Base-by-base conservation (phyloP, 2,797 vertebrate genomes). In the Lepus oiostolus region DNA sequence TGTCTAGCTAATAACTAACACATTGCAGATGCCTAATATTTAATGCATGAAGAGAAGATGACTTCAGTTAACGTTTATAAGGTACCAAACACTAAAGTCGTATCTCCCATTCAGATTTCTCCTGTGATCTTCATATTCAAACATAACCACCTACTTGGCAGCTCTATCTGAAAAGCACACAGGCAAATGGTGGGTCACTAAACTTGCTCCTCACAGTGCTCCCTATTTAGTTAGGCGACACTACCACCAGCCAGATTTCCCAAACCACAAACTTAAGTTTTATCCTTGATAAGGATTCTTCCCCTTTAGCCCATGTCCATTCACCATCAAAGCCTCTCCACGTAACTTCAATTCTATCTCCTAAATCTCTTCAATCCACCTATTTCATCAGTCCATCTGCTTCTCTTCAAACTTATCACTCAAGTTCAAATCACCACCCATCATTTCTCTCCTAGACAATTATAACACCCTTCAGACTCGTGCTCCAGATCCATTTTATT, bases 11-110 rank as follows among this genome's bases (percentile, higher is more conserved):
- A 70, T 70, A 86, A 30, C 14, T 42, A 85, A 95, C 28, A 85
- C 10, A 93, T 0, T 71, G 24, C 28, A 91, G 28, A 54, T 86
- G 7, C 3, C 58, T 65, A 92, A 60, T 58, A 88, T n/a, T 71
- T 93, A 94, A 32, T 67, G 42, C 63, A 81, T 74, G 24, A 91
- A 77, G 4, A 96, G 21, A 92, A 60, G 4, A 35, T 81, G 38
- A 11, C 17, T 94, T 76, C 80, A n/a, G 71, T 52, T 88, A 90
- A 93, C 19, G 85, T 90, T 92, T 70, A 88, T n/a, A 92, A 85
- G 14, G 10, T 90, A 65, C 9, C 67, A 88, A 85, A 88, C 81
- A 70, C 65, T 90, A 95, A 77, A 75, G 90, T 90, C 88, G 4
- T 71, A 92, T 62, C 38, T 84, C 24, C n/a, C 65, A 84, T 26